A percentile compares a stretch with the other conserved stretches of the same genome.
Conservation (phyloP, 2,888 invertebrate genomes). For the Pyrrhosoma nymphula region DNA sequence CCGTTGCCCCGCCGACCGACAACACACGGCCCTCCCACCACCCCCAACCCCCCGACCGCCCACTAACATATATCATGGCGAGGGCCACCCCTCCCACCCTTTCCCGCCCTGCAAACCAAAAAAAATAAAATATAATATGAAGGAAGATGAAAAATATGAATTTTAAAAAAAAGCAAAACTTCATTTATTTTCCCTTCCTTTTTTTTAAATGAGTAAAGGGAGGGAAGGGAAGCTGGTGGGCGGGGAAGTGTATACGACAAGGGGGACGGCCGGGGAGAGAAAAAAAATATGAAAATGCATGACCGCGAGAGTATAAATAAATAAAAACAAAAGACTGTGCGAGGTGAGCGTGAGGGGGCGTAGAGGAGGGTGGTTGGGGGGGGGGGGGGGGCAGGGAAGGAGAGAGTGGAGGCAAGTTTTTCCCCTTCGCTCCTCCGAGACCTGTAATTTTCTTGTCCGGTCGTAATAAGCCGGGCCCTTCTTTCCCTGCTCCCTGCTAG, state of each 20-base stretch:
- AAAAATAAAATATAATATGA: conserved; percentile 30
- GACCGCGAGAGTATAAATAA: conserved; percentile 47
- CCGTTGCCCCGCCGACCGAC: background rate
- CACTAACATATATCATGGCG: conserved; percentile 23
- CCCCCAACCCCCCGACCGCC: conserved; percentile 7
- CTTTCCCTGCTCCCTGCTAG: background rate
- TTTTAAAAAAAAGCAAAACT: conserved; percentile 37
- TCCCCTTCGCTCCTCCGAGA: conserved; percentile 17
- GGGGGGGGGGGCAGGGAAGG: background rate
- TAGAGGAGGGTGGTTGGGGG: background rate
- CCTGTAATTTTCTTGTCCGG: conserved; percentile 67
- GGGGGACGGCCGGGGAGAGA: background rate
- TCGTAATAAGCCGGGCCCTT: conserved; percentile 57
- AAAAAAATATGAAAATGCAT: conserved; percentile 29
- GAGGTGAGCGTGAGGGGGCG: conserved; percentile 6
- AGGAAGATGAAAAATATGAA: conserved; percentile 64
- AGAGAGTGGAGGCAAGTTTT: background rate
- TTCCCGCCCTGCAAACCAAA: conserved; percentile 4
- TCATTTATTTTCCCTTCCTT: background rate
- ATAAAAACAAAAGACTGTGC: conserved; percentile 56
- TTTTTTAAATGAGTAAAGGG: conserved; percentile 48
- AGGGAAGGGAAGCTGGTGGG: background rate
- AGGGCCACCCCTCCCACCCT: background rate
- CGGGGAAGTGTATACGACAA: conserved; percentile 17
- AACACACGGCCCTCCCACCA: background rate